Conservation (phyloP, 2,113 vertebrate genomes). For the Brachionichthys hirsutus region DNA sequence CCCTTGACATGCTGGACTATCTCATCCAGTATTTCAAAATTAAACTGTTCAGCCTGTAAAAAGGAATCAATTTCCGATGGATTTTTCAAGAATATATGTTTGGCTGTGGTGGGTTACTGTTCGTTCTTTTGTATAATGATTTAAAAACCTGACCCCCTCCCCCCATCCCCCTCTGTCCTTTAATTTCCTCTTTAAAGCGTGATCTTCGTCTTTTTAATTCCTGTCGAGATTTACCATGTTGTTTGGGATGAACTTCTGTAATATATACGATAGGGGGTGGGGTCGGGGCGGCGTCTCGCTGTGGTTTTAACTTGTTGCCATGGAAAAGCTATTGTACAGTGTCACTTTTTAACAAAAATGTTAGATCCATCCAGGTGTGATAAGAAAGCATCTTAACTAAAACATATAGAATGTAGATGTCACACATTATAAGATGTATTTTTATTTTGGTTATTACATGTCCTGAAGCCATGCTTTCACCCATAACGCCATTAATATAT, state of each 20-base stretch:
- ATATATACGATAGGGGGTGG: constrained; percentile 49
- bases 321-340: constrained; percentile 76
- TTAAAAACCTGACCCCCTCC: constrained; percentile 77
- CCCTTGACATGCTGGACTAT: constrained; percentile 59
- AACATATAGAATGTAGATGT: constrained; percentile 43
- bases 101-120: constrained; percentile 85
- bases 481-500: constrained; percentile 57
- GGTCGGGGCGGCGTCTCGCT: constrained; percentile 43
- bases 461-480: constrained; percentile 63
- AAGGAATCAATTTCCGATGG: constrained; percentile 79
- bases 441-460: constrained; percentile 61
- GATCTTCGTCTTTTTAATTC: constrained; percentile 67
- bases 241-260: constrained; percentile 70
- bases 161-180: constrained; percentile 74
- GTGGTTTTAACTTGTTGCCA: constrained; percentile 69
- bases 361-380: constrained; percentile 61
- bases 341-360: constrained; percentile 78
- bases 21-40: constrained; percentile 72
- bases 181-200: constrained; percentile 57
- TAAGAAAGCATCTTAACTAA: constrained; percentile 51
- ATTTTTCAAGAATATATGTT: constrained; percentile 83
- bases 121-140: constrained; percentile 85
- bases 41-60: constrained; percentile 90
- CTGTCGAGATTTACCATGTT: constrained; percentile 58
- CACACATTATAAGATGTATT: constrained; percentile 52